Conservation (phyloP, 2,888 invertebrate genomes). For the Stenoptilia bipunctidactyla region DNA sequence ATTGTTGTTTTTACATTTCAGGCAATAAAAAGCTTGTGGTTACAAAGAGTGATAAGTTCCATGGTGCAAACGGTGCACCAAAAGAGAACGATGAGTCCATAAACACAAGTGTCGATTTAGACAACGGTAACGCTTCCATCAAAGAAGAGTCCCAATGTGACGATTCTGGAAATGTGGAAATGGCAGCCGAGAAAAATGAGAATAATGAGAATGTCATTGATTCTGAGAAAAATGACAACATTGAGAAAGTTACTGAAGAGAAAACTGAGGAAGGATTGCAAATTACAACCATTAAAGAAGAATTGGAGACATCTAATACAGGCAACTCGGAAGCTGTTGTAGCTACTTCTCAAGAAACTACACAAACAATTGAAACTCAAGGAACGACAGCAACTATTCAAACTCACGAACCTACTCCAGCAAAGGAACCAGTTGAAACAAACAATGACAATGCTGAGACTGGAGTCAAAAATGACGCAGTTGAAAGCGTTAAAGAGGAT, state of each 20-base stretch:
- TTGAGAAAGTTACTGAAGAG: neutral
- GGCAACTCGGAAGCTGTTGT: neutral
- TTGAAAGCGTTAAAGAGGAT: neutral
- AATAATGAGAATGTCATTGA: neutral
- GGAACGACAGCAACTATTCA: neutral
- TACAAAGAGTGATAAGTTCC: too few relatives aligned
- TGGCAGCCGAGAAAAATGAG: too few relatives aligned
- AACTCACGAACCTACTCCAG: neutral
- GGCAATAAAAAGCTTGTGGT: too few relatives aligned
- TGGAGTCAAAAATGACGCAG: neutral
- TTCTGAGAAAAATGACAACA: too few relatives aligned
- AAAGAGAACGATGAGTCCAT: too few relatives aligned
- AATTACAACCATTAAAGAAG: neutral
- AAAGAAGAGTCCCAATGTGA: too few relatives aligned
- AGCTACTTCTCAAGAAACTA: neutral
- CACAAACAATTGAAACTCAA: too few relatives aligned
- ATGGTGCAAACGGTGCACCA: too few relatives aligned
- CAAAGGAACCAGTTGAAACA: neutral
- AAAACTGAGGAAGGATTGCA: neutral
- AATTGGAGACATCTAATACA: neutral
- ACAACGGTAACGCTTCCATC: too few relatives aligned
- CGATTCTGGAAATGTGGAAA: too few relatives aligned
- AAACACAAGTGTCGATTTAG: too few relatives aligned
- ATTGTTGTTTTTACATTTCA: too few relatives aligned
- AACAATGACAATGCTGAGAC: neutral